These are phyloP conservation scores for Hydrocynus forskahlii DNA, from an alignment of 2,797 vertebrate species.

Conservation along the genomic window DNA sequence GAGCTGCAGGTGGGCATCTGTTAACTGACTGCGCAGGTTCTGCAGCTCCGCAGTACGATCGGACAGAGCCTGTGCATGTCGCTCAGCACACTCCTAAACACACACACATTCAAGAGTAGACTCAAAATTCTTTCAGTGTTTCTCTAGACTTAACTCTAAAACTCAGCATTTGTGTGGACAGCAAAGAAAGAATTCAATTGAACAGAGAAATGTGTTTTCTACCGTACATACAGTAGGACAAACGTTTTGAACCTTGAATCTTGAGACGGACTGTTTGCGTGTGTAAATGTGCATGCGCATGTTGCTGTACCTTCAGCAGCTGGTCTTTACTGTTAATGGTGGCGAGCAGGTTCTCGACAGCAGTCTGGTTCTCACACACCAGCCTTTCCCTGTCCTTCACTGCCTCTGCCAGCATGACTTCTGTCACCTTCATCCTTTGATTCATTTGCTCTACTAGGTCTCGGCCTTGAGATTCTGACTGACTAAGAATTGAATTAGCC, in stretches of 20 bases:
- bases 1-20: conserved; percentile 73
- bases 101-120: neutral
- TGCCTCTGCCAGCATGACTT: conserved; percentile 78
- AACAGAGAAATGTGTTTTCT: no score
- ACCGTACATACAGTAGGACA: no score
- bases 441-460: conserved; percentile 79
- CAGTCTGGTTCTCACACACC: conserved; percentile 77
- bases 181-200: no score
- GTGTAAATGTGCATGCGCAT: neutral
- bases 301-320: conserved; percentile 75
- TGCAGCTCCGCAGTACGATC: conserved; percentile 76
- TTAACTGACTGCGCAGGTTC: conserved; percentile 76
- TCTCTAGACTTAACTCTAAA: no score
- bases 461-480: conserved; percentile 70
- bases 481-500: conserved; percentile 70
- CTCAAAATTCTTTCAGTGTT: no score
- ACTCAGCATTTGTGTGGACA: no score
- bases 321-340: conserved; percentile 82
- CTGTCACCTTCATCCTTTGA: conserved; percentile 81
- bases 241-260: neutral
- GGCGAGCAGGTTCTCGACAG: conserved; percentile 78
- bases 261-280: neutral
- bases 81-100: conserved; percentile 77
- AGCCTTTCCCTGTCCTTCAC: conserved; percentile 79
- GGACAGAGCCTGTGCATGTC: conserved; percentile 74